A percentile compares a stretch with the other conserved stretches of the same genome.
phyloP scores from a whole-genome alignment of 1,140 invertebrate species.

The Drosophila pruinosa region DNA sequence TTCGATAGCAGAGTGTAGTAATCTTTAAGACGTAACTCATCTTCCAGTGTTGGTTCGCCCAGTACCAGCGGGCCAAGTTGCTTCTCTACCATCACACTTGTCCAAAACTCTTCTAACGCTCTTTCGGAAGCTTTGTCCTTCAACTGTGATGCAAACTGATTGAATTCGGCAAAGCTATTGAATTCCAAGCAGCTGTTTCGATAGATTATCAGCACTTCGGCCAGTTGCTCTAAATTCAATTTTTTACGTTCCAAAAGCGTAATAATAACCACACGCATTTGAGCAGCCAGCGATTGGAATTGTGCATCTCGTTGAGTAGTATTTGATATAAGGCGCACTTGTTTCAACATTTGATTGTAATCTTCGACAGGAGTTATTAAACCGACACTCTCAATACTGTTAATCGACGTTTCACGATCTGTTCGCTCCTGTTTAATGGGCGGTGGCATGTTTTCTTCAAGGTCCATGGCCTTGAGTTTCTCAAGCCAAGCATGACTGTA shows the following conservation, averaged over 20 bases:
- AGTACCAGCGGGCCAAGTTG: constrained; percentile 62
- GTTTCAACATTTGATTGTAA: constrained; percentile 48
- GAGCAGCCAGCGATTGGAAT: constrained; percentile 50
- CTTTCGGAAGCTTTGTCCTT: constrained; percentile 33
- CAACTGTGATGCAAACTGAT: constrained; percentile 59
- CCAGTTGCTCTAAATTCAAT: constrained; percentile 38
- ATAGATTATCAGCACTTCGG: constrained; percentile 52
- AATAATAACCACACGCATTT: constrained; percentile 66
- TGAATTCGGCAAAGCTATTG: constrained; percentile 62
- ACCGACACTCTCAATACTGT: constrained; percentile 48
- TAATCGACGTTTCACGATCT: background rate
- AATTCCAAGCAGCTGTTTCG: constrained; percentile 59
- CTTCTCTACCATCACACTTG: constrained; percentile 48
- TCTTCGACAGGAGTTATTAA: constrained; percentile 48
- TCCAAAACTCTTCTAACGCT: constrained; percentile 55
- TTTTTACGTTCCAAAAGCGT: constrained; percentile 56
- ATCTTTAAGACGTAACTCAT: constrained; percentile 50
- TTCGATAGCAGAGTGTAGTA: constrained; percentile 38
- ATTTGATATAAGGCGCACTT: constrained; percentile 40
- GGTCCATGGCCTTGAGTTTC: constrained; percentile 57
- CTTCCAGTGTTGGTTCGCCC: constrained; percentile 59
- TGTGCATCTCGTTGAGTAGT: constrained; percentile 55
- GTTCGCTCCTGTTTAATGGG: constrained; percentile 39
- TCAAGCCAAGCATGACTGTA: constrained; percentile 57
- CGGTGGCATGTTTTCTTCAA: constrained; percentile 9